Evolutionary conservation across 2,113 vertebrate genomes (phyloP).

Genomic region (Fukomys damarensis): DNA sequence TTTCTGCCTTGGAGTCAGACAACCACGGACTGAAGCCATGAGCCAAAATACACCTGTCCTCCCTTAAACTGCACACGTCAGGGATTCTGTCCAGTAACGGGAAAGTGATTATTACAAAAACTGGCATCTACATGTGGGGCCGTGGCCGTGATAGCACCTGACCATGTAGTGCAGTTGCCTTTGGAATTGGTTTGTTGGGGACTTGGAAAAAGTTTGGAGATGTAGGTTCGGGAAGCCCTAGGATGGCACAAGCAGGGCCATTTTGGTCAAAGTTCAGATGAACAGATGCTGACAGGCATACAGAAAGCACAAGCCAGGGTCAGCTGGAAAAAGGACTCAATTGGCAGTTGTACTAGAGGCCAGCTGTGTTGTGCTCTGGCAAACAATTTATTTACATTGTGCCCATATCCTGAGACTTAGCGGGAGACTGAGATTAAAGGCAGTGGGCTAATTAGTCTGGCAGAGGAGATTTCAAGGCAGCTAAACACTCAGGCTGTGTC

Average conservation of each 20-base stretch:
- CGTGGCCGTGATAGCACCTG: background rate
- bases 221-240: background rate
- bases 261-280: too few species aligned
- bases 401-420: background rate
- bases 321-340: background rate
- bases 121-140: background rate
- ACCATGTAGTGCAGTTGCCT: background rate
- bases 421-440: background rate
- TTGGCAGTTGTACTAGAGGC: background rate
- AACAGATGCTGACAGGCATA: background rate
- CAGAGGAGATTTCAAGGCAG: background rate
- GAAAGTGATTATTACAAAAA: background rate
- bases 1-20: background rate
- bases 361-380: background rate
- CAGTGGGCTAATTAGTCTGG: background rate
- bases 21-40: background rate
- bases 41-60: background rate
- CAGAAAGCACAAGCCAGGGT: background rate
- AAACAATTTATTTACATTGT: background rate
- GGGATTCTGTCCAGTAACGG: background rate
- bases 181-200: background rate
- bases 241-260: background rate
- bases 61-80: background rate
- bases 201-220: background rate
- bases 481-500: background rate